Evolutionary conservation across 2,797 vertebrate genomes (phyloP).

Genomic region (Tinamus major): DNA sequence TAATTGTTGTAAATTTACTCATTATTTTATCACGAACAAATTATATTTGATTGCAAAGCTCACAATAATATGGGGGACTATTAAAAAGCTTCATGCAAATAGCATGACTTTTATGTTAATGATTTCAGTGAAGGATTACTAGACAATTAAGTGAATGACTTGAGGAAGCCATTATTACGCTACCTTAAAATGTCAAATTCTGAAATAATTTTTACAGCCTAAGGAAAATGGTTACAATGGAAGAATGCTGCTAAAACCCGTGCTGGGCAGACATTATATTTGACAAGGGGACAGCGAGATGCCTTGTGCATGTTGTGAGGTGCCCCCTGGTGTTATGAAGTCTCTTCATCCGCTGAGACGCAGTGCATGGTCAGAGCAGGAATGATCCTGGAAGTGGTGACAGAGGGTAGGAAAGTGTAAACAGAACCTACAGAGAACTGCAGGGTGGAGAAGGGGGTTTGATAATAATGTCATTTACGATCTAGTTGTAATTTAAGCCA

Average conservation of each 20-base stretch:
- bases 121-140: not conserved
- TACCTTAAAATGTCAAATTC: conserved; percentile 24
- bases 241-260: not conserved
- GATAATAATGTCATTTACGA: not conserved
- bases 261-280: not conserved
- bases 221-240: not conserved
- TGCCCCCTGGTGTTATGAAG: conserved; percentile 47
- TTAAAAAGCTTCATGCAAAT: not conserved
- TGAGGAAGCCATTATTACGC: not conserved
- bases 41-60: not conserved
- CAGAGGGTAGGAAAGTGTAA: not conserved
- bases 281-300: not conserved
- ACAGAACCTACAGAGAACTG: not conserved
- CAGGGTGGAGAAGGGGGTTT: not conserved
- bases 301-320: not conserved
- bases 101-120: not conserved
- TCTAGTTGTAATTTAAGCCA: not conserved
- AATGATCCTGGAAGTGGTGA: fast-evolving
- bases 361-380: not conserved
- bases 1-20: not conserved
- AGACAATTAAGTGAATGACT: not conserved
- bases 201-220: not conserved
- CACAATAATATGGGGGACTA: not conserved
- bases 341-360: not conserved
- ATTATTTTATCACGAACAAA: not conserved